Conservation (phyloP, 2,797 vertebrate species). For the Astyanax mexicanus region DNA sequence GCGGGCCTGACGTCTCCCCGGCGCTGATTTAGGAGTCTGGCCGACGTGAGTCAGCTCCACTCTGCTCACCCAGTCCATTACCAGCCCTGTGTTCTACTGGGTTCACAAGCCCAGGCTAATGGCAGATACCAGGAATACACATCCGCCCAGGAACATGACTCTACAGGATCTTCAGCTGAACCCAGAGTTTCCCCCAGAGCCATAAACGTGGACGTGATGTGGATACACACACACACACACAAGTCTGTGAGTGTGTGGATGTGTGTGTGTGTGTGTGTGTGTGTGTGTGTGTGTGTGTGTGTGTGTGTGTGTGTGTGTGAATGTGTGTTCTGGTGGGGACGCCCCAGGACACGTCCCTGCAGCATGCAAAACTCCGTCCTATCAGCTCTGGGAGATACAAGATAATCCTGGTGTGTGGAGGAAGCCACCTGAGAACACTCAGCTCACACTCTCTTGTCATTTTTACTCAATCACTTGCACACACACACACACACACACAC, state of each 20-base stretch:
- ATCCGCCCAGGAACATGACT: neutral
- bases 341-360: neutral
- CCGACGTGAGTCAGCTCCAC: neutral
- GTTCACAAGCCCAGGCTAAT: neutral
- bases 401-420: neutral
- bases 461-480: neutral
- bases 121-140: slow-evolving; percentile 1
- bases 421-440: neutral
- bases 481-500: neutral
- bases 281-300: too few relatives aligned
- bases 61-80: neutral
- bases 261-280: neutral
- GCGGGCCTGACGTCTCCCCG: neutral
- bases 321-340: slow-evolving; percentile 9
- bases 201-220: neutral
- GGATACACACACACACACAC: neutral
- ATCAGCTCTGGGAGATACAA: neutral
- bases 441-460: neutral
- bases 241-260: neutral
- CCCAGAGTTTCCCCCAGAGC: neutral
- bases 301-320: neutral
- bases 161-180: neutral
- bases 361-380: neutral
- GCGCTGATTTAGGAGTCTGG: neutral
- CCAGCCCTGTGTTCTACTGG: neutral